phyloP scores from a whole-genome alignment of 2,113 vertebrate species.

The Podocnemis expansa region DNA sequence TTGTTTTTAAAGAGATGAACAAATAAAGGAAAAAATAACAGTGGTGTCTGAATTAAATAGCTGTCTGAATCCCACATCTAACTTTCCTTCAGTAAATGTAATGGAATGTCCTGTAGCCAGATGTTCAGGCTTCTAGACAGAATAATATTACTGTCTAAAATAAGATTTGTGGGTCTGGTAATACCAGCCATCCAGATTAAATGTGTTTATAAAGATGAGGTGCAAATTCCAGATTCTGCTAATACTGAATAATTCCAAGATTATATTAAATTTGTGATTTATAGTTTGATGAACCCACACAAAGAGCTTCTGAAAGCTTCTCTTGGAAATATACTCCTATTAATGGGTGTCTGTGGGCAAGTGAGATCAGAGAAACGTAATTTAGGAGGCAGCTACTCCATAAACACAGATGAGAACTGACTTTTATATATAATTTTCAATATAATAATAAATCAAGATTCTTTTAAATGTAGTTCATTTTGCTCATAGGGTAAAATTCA shows the following conservation, averaged over 20 bases:
- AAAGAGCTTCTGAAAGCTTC: not conserved
- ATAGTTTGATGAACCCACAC: not conserved
- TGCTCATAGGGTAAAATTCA: not conserved
- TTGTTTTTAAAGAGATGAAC: not conserved
- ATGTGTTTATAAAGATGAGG: not conserved
- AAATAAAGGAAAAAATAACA: not conserved
- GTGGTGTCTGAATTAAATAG: constrained; percentile 45
- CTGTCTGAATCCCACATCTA: constrained; percentile 36
- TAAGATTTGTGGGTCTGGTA: constrained; percentile 28
- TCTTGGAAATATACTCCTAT: not conserved
- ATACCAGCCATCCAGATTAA: constrained; percentile 5
- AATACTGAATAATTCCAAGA: not conserved
- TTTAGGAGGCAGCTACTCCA: not conserved
- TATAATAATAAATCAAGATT: not conserved
- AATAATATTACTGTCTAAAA: constrained; percentile 38
- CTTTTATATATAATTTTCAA: not conserved
- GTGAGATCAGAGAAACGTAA: not conserved
- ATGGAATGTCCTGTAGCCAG: constrained; percentile 54
- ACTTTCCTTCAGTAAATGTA: constrained; percentile 56
- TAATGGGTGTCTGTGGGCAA: not conserved
- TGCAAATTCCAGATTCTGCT: not conserved
- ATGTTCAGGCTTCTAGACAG: constrained; percentile 41
- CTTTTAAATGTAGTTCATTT: not conserved
- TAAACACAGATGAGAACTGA: not conserved
- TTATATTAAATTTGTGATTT: not conserved